These are phyloP conservation scores for Ataeniobius toweri DNA, from an alignment of 2,797 vertebrate species.

Conservation along the genomic window DNA sequence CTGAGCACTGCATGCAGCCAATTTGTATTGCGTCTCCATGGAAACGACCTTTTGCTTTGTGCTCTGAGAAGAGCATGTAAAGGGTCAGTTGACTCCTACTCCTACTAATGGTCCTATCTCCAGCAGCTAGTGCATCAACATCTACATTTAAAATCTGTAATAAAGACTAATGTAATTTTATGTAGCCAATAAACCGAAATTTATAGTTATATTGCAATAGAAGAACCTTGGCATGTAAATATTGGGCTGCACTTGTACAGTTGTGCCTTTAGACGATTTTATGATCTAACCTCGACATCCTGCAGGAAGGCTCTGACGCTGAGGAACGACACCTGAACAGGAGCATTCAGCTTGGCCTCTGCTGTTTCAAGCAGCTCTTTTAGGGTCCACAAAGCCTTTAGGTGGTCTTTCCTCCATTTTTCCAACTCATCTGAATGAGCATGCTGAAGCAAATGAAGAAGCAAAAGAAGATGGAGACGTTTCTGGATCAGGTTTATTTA, in stretches of 20 bases:
- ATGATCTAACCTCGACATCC: slow-evolving; percentile 87
- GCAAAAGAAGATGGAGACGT: background rate
- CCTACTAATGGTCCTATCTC: background rate
- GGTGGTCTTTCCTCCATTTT: slow-evolving; percentile 89
- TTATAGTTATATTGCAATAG: background rate
- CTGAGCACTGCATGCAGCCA: slow-evolving; percentile 87
- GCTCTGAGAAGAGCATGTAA: slow-evolving; percentile 77
- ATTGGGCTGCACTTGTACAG: background rate
- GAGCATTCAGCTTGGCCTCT: slow-evolving; percentile 83
- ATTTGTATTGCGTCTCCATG: slow-evolving; percentile 94
- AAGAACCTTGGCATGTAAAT: background rate
- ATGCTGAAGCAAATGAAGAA: slow-evolving; percentile 78
- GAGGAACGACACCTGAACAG: slow-evolving; percentile 89
- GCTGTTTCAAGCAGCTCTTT: slow-evolving; percentile 86
- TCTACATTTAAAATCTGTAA: background rate
- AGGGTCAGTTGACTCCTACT: slow-evolving; percentile 24
- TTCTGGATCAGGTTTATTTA: background rate
- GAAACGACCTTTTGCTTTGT: slow-evolving; percentile 90
- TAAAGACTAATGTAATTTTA: background rate
- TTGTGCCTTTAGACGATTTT: background rate
- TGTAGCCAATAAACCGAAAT: background rate
- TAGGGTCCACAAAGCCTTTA: slow-evolving; percentile 82
- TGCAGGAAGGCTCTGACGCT: slow-evolving; percentile 88
- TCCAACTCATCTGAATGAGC: slow-evolving; percentile 90
- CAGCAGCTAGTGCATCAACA: background rate